These are phyloP conservation scores for Verasper variegatus DNA, from an alignment of 2,113 vertebrate species.

Conservation along the genomic window DNA sequence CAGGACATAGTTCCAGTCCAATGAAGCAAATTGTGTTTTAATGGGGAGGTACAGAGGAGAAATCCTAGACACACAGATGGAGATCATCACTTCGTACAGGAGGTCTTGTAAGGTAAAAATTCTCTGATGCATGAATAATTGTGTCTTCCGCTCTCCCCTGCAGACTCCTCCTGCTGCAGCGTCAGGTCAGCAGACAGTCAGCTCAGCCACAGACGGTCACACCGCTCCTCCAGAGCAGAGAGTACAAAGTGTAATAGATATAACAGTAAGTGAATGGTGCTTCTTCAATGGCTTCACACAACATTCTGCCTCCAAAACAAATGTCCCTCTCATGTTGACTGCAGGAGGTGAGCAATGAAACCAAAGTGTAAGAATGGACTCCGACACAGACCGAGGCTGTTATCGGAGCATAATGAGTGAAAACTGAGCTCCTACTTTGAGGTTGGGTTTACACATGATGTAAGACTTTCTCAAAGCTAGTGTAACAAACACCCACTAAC, in stretches of 20 bases:
- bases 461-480: conserved; percentile 1
- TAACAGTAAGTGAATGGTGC: conserved; percentile 7
- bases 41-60: conserved; percentile 27
- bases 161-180: conserved; percentile 58
- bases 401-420: neutral
- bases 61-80: conserved; percentile 38
- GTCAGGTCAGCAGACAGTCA: conserved; percentile 45
- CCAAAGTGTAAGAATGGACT: conserved; percentile 10
- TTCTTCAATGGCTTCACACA: neutral
- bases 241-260: conserved; percentile 26
- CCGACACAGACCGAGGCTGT: neutral
- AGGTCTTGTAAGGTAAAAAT: neutral
- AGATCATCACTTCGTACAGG: conserved; percentile 3
- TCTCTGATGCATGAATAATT: neutral
- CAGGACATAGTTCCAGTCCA: conserved; percentile 23
- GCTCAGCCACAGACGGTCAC: conserved; percentile 20
- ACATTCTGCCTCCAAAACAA: neutral
- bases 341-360: conserved; percentile 37
- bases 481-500: neutral
- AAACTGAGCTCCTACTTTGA: conserved; percentile 36
- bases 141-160: conserved; percentile 1
- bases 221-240: conserved; percentile 25
- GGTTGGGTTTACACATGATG: conserved; percentile 5
- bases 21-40: conserved; percentile 62
- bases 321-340: neutral